These are phyloP conservation scores for Congeria kusceri DNA, from an alignment of 2,888 invertebrate genomes.

Conservation along the genomic window DNA sequence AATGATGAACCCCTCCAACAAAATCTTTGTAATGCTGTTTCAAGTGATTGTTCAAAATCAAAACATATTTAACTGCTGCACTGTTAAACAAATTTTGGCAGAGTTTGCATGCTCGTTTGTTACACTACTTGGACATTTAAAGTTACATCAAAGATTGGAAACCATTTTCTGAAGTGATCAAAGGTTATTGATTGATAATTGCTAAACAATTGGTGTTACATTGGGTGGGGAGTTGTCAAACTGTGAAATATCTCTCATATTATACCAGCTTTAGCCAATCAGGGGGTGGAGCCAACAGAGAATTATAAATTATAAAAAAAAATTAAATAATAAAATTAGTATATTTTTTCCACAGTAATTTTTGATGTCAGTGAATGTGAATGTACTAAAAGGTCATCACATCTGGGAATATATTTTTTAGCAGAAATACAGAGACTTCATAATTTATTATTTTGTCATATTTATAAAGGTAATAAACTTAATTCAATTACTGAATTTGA, in stretches of 20 bases:
- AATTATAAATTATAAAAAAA: background rate
- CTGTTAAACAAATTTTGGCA: background rate
- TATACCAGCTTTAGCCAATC: background rate
- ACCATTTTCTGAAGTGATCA: background rate
- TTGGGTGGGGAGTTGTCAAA: background rate
- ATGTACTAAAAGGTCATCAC: too few relatives aligned
- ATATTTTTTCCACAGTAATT: too few relatives aligned
- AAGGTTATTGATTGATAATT: background rate
- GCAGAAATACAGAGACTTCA: too few relatives aligned
- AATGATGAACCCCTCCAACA: background rate
- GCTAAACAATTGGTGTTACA: background rate
- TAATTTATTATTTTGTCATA: too few relatives aligned
- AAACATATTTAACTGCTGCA: background rate
- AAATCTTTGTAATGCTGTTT: background rate
- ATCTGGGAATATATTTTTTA: too few relatives aligned
- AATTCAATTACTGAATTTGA: too few relatives aligned
- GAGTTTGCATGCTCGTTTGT: background rate
- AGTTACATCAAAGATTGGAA: background rate
- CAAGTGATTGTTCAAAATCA: background rate
- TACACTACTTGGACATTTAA: background rate
- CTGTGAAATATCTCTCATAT: background rate
- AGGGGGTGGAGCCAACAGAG: background rate
- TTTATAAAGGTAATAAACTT: too few relatives aligned
- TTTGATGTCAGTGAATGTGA: too few relatives aligned
- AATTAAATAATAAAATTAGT: too few relatives aligned